Evolutionary conservation across 2,113 vertebrate genomes (phyloP).

Genomic region (Theristicus caerulescens): DNA sequence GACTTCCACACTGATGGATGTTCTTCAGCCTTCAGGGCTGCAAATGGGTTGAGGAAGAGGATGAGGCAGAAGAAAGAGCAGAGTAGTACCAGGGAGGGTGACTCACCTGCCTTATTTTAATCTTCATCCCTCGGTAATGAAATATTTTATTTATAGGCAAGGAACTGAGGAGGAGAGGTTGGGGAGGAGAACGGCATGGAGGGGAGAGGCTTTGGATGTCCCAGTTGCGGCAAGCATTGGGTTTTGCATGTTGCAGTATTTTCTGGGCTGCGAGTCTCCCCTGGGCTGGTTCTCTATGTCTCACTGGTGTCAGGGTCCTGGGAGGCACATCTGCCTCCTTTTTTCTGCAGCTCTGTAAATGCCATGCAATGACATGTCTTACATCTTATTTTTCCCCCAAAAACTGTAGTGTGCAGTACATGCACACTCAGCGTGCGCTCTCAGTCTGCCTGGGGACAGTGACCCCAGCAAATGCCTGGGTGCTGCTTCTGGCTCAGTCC

Average conservation of each 20-base stretch:
- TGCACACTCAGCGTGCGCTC: rapidly evolving
- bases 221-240: neutral
- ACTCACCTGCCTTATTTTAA: constrained; percentile 41
- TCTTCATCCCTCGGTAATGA: constrained; percentile 1
- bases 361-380: neutral
- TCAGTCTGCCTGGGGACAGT: neutral
- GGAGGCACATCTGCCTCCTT: neutral
- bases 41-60: constrained; percentile 3
- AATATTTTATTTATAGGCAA: constrained; percentile 5
- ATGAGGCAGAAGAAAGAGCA: neutral
- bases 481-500: neutral
- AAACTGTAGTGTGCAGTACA: neutral
- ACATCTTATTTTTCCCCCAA: neutral
- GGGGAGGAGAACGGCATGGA: neutral
- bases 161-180: neutral
- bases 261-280: neutral
- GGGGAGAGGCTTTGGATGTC: constrained; percentile 2
- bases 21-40: neutral
- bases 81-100: neutral
- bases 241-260: neutral
- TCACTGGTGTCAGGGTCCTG: neutral
- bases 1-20: neutral
- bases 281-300: neutral
- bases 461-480: neutral
- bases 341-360: neutral